A percentile compares a stretch with the other conserved stretches of the same genome.
phyloP scores from a whole-genome alignment of 2,797 vertebrate species.

The Centropyge bicolor region DNA sequence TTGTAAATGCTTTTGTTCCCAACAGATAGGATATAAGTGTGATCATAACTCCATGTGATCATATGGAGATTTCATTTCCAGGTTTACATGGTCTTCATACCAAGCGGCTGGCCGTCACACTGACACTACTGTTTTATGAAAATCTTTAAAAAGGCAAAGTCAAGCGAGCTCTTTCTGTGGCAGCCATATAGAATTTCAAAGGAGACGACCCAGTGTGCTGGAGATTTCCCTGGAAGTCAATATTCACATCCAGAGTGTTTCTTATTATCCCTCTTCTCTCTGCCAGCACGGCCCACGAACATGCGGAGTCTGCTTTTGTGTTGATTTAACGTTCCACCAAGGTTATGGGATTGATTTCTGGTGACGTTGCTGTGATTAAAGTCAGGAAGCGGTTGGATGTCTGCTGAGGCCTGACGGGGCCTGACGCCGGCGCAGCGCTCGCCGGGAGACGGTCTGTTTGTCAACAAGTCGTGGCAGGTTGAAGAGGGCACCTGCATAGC shows the following conservation, averaged over 20 bases:
- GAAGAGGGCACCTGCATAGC: constrained; percentile 45
- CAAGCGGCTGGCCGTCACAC: no score
- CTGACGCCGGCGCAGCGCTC: constrained; percentile 44
- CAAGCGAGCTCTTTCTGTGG: constrained; percentile 42
- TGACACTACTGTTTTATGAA: constrained; percentile 44
- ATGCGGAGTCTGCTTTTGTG: constrained; percentile 46
- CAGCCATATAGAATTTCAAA: constrained; percentile 45
- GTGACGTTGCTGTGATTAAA: constrained; percentile 71
- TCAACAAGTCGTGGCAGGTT: constrained; percentile 63
- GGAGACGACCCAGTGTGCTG: constrained; percentile 36
- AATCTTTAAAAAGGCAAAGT: constrained; percentile 64
- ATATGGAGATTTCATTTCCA: no score
- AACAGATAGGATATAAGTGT: no score
- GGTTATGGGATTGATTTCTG: constrained; percentile 75
- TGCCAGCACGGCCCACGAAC: constrained; percentile 12
- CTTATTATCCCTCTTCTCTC: constrained; percentile 25
- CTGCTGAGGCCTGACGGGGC: constrained; percentile 64
- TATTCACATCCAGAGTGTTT: constrained; percentile 45
- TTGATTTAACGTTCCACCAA: constrained; percentile 72
- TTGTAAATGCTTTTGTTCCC: no score
- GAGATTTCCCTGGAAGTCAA: constrained; percentile 51
- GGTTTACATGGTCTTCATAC: no score
- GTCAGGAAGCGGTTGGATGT: constrained; percentile 59
- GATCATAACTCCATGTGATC: no score
- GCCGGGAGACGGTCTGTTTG: constrained; percentile 63